Percentiles rank a stretch among this genome's conserved stretches.
Evolutionary conservation across 2,888 invertebrate genomes (phyloP).

Genomic region (Tineola bisselliella): DNA sequence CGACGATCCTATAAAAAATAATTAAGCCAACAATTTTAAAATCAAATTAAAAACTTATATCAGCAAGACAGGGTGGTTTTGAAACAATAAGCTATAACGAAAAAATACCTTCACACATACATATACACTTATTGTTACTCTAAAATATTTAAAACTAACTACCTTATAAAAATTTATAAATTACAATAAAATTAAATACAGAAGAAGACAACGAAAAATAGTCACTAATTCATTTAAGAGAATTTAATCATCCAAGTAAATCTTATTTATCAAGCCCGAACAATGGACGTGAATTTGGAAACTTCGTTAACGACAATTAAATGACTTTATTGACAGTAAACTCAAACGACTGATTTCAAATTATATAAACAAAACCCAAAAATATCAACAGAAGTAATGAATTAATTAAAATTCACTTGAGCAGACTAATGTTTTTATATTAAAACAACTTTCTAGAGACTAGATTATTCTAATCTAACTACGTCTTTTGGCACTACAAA

Average conservation of each 20-base stretch:
- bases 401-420: not conserved
- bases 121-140: not conserved
- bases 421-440: not conserved
- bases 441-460: not conserved
- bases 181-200: not conserved
- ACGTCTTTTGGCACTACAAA: not conserved
- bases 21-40: not conserved
- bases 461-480: not conserved
- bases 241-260: not conserved
- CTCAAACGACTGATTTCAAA: not conserved
- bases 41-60: not conserved
- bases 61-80: conserved; percentile 43
- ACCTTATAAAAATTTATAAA: not conserved
- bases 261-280: not conserved
- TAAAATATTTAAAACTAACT: not conserved
- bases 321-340: not conserved
- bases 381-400: not conserved
- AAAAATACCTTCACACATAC: not conserved
- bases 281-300: not conserved
- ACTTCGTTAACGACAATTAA: conserved; percentile 5
- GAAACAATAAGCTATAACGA: conserved; percentile 13
- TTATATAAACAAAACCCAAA: not conserved
- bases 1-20: conserved; percentile 8
- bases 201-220: not conserved
- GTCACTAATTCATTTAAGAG: not conserved